Conservation (phyloP, 2,797 vertebrate species). For the Mastacembelus armatus region DNA sequence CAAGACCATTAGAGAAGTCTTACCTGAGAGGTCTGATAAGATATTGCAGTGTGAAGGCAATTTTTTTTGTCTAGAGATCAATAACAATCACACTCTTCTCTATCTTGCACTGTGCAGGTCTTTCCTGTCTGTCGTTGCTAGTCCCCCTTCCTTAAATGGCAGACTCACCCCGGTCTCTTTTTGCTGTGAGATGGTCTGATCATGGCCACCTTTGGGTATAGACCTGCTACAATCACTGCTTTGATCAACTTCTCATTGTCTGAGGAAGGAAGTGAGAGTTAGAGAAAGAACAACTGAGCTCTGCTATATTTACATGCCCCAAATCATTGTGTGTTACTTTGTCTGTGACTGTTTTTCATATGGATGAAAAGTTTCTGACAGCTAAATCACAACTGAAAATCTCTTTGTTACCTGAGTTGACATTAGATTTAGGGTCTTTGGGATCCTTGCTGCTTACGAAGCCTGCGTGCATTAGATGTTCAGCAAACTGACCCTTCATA, state of each 20-base stretch:
- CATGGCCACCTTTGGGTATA: conserved; percentile 98
- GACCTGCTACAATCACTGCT: conserved; percentile 96
- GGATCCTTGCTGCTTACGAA: conserved; percentile 93
- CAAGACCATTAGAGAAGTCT: conserved; percentile 22
- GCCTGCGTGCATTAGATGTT: conserved; percentile 92
- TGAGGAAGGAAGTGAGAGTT: conserved; percentile 57
- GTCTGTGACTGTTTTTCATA: too few species aligned
- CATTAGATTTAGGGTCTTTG: conserved; percentile 91
- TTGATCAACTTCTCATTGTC: conserved; percentile 98
- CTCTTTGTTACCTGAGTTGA: conserved; percentile 89
- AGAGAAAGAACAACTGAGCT: not conserved
- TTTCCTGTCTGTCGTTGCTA: conserved; percentile 14
- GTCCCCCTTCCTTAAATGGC: not conserved
- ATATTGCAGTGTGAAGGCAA: conserved; percentile 3
- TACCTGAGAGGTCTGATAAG: conserved; percentile 29
- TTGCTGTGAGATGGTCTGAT: conserved; percentile 91
- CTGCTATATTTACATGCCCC: not conserved
- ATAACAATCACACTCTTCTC: conserved; percentile 24
- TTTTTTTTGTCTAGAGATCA: conserved; percentile 31
- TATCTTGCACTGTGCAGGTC: not conserved
- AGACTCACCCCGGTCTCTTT: conserved; percentile 93
- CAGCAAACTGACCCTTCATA: conserved; percentile 98
- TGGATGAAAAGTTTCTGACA: not conserved
- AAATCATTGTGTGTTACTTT: not conserved
- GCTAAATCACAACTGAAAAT: not conserved